Percentiles rank a stretch among this genome's conserved stretches.
Evolutionary conservation across 2,113 vertebrate species (phyloP).

Genomic region (Brienomyrus longianalis): DNA sequence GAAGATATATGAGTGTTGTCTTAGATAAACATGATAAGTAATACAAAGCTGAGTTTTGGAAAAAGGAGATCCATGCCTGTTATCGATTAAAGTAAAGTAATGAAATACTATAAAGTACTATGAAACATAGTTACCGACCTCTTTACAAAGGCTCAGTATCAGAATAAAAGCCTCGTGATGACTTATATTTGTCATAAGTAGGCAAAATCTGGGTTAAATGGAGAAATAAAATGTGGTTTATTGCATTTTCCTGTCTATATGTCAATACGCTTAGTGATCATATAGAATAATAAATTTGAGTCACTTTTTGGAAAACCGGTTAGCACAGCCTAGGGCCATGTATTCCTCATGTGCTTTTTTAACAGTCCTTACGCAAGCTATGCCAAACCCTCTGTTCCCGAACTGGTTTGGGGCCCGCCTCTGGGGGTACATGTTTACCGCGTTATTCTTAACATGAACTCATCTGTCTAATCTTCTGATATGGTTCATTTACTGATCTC

Average conservation of each 20-base stretch:
- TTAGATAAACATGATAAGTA: constrained; percentile 9
- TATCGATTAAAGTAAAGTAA: constrained; percentile 6
- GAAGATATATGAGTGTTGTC: constrained; percentile 1
- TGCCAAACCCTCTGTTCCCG: not conserved
- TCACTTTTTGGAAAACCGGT: not conserved
- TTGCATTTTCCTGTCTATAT: not conserved
- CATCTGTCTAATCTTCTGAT: not conserved
- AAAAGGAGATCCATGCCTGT: not conserved
- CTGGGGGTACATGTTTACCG: not conserved
- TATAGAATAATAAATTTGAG: constrained; percentile 7
- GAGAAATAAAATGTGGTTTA: constrained; percentile 1
- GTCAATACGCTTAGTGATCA: not conserved
- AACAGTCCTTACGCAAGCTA: not conserved
- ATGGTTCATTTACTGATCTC: not conserved
- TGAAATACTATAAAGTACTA: constrained; percentile 1
- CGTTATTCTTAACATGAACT: not conserved
- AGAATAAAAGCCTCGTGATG: not conserved
- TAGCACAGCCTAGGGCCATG: not conserved
- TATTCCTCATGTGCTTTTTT: not conserved
- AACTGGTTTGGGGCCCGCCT: not conserved
- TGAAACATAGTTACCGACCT: constrained; percentile 4
- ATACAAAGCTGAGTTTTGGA: constrained; percentile 7
- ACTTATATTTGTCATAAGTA: constrained; percentile 7
- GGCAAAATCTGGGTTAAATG: not conserved
- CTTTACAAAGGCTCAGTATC: not conserved